Percentiles rank a stretch among this genome's conserved stretches.
These are phyloP conservation scores for Plestiodon gilberti DNA, from an alignment of 2,113 vertebrate species.

Conservation along the genomic window DNA sequence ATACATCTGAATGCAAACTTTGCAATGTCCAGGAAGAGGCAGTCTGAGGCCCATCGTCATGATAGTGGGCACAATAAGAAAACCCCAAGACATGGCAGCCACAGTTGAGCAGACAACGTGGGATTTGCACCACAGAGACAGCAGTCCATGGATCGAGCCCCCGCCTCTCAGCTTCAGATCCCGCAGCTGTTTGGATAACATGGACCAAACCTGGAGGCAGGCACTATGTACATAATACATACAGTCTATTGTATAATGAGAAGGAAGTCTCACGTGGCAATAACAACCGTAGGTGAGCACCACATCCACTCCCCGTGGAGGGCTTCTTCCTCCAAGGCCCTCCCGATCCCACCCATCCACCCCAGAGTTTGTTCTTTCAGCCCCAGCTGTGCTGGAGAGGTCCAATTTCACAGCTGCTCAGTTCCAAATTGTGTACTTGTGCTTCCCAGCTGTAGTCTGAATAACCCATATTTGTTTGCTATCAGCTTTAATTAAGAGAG, in stretches of 20 bases:
- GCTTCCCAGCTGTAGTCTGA: constrained; percentile 63
- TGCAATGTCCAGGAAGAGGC: not conserved
- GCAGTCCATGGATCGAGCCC: not conserved
- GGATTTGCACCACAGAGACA: not conserved
- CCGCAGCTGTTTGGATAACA: not conserved
- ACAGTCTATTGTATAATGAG: not conserved
- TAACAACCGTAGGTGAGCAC: not conserved
- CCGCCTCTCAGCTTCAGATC: not conserved
- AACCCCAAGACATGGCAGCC: not conserved
- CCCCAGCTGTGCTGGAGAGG: constrained; percentile 71
- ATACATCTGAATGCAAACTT: not conserved
- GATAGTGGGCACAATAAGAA: not conserved
- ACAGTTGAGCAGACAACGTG: not conserved
- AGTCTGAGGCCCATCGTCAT: not conserved
- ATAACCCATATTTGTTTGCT: constrained; percentile 61
- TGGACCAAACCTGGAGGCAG: not conserved
- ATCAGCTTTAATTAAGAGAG: constrained; percentile 75
- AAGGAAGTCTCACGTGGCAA: not conserved
- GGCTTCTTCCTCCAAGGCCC: not conserved
- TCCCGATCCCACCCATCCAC: not conserved
- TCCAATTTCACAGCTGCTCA: constrained; percentile 75
- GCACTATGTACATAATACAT: not conserved
- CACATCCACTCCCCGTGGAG: not conserved
- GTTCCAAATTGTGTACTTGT: constrained; percentile 62
- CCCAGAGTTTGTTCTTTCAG: constrained; percentile 23